These are phyloP conservation scores for Hirundo rustica DNA, from an alignment of 2,797 vertebrate genomes.

Conservation along the genomic window DNA sequence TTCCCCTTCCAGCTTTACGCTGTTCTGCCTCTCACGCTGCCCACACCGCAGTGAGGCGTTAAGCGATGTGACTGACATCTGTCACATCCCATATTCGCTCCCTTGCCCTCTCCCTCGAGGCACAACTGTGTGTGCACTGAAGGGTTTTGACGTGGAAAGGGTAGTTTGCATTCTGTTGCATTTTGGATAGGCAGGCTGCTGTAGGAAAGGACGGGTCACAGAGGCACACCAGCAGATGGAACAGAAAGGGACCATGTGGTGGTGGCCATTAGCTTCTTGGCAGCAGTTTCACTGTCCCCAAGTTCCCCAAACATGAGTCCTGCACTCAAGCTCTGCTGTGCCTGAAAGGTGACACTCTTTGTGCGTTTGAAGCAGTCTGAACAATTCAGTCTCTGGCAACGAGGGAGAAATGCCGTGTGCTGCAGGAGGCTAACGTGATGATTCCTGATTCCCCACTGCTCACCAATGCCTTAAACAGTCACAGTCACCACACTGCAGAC, in stretches of 20 bases:
- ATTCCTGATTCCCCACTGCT: not conserved
- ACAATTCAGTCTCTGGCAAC: not conserved
- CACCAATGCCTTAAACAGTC: not conserved
- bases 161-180: not conserved
- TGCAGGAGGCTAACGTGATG: not conserved
- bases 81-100: constrained; percentile 1
- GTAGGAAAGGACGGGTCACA: not conserved
- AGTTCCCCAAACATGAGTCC: not conserved
- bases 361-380: not conserved
- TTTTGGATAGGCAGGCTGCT: not conserved
- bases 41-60: constrained; percentile 28
- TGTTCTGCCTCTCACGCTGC: not conserved
- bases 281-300: not conserved
- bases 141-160: not conserved
- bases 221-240: not conserved
- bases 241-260: not conserved
- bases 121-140: not conserved
- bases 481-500: not conserved
- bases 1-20: not conserved
- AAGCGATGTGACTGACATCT: constrained; percentile 54
- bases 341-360: not conserved
- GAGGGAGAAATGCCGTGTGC: not conserved
- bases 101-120: not conserved
- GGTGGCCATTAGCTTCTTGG: not conserved
- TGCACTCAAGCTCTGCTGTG: not conserved